phyloP scores from a whole-genome alignment of 64 coral and sea anemone species.

The Exaiptasia diaphana region DNA sequence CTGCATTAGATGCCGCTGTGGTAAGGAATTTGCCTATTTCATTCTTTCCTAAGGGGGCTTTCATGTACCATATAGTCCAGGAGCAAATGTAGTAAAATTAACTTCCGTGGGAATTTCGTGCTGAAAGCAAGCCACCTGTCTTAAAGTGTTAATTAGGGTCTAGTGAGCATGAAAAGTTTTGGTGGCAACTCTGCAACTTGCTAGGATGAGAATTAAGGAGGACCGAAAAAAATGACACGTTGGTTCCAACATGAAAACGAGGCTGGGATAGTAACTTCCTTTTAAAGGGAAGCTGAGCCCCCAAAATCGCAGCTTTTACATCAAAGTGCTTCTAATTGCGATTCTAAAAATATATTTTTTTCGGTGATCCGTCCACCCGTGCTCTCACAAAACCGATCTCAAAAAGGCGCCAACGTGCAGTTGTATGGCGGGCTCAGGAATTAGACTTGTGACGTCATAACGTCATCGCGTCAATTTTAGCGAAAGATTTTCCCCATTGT shows the following conservation, averaged over 20 bases:
- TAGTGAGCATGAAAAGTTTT: too few species aligned
- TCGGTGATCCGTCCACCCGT: neutral
- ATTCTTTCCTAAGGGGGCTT: constrained; percentile 48
- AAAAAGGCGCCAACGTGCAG: neutral
- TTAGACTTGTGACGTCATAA: neutral
- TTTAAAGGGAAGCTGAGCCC: neutral
- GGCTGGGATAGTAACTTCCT: too few species aligned
- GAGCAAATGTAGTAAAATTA: neutral
- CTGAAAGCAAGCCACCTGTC: too few species aligned
- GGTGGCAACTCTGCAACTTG: too few species aligned
- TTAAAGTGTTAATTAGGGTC: too few species aligned
- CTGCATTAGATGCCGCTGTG: constrained; percentile 31
- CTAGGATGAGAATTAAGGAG: too few species aligned
- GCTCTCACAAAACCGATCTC: neutral
- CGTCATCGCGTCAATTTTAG: neutral
- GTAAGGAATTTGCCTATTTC: constrained; percentile 58
- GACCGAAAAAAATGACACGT: too few species aligned
- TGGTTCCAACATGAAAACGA: too few species aligned
- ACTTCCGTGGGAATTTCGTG: too few species aligned
- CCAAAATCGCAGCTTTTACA: neutral
- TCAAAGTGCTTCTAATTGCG: neutral
- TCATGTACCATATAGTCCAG: constrained; percentile 48
- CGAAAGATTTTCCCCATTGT: neutral
- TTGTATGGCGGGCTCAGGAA: neutral
- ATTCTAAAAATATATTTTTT: neutral